Base-by-base conservation (phyloP, 2,888 invertebrate species). In the Tryphoninae sp. region DNA sequence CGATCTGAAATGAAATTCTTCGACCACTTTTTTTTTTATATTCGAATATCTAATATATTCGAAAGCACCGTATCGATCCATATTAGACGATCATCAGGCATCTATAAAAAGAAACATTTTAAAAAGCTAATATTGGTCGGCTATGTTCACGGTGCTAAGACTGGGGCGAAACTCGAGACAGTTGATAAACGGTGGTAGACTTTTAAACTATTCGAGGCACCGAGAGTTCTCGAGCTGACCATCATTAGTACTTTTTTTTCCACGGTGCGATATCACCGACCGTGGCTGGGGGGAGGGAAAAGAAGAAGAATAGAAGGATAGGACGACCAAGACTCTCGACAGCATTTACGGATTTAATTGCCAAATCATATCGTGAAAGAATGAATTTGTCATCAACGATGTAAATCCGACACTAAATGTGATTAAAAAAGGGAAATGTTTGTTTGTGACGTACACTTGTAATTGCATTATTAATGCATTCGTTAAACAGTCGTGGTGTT, bases 391-490 rank as follows among this genome's bases (percentile, higher is more conserved):
- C 19, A 59, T 58, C 45, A 74, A 80, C 49, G 58, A 80, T 84
- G 82, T 74, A 53, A 79, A 72, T 64, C 49, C 23, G 7, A 53
- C 59, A 59, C 22, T 67, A 22, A 73, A 59, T 53, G 55, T 78
- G 11, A 26, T 64, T 16, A 62, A 33, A 16, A 68, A 68, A 69
- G 59, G 74, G 55, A 78, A 67, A 77, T 80, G 80, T 82, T 76
- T 55, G 64, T 61, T 68, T 81, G 33, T 69, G 59, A 58, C 64
- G 55, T 73, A 65, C 65, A 49, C 76, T 78, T 78, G 69, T 71
- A 65, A 85, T 61, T 77, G 68, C 68, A 68, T 84, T 81, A 86
- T 88, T 89, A 84, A 87, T 86, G 87, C 86, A 85, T 86, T 83
- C 86, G 84, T 74, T 86, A 79, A 81, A 85, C 81, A 82, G 71